phyloP scores from a whole-genome alignment of 53 echinoderm and acorn worm species.

The Paracentrotus lividus region DNA sequence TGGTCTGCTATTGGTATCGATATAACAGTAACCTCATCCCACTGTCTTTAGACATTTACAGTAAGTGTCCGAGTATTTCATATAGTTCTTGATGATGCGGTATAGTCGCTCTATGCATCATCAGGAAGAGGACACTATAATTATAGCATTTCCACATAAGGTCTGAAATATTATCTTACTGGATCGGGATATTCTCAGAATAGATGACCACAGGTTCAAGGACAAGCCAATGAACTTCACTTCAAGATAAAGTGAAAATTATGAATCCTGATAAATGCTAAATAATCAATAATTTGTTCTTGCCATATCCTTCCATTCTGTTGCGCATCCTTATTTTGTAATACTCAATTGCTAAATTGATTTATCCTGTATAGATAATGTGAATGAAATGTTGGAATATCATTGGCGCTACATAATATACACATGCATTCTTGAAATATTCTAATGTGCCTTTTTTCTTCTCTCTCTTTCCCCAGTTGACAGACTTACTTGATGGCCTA shows the following conservation, averaged over 20 bases:
- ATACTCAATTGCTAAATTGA: background rate
- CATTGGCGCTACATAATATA: background rate
- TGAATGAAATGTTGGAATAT: background rate
- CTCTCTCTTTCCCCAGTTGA: conserved; percentile 37
- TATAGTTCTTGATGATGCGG: background rate
- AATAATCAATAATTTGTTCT: background rate
- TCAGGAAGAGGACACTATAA: background rate
- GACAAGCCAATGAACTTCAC: conserved; percentile 26
- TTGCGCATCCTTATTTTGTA: too few relatives aligned
- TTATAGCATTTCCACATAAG: background rate
- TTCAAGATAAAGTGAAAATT: background rate
- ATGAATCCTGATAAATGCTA: background rate
- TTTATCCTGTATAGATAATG: background rate
- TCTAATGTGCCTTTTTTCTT: conserved; percentile 1
- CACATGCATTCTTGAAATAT: background rate
- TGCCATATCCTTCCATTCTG: background rate
- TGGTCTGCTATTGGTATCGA: too few relatives aligned
- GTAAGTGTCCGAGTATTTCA: background rate
- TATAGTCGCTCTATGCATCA: background rate
- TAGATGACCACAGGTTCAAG: conserved; percentile 10
- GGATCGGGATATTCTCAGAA: background rate
- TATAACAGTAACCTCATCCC: too few relatives aligned
- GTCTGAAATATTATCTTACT: conserved; percentile 40
- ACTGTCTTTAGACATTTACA: too few relatives aligned
- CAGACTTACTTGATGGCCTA: conserved; percentile 56